Base-by-base conservation (phyloP, 2,113 vertebrate genomes). In the Cephalopterus ornatus region DNA sequence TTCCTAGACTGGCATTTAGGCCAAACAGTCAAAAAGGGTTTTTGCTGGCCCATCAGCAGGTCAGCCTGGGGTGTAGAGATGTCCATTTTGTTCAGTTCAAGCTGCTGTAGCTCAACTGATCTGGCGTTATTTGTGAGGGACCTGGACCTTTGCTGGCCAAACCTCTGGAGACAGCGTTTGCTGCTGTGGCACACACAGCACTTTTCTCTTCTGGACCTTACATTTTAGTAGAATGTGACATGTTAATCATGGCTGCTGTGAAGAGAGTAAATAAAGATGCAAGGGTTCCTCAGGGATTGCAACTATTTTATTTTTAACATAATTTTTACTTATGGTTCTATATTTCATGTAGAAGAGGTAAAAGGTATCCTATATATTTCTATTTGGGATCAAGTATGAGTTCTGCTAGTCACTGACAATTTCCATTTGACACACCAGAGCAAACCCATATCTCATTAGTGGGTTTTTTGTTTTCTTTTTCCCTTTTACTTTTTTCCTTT, bases 31-130 rank as follows among this genome's bases (percentile, higher is more conserved):
- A 35, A 24, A 73, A 50, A 76, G 14, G 41, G 27, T 10, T 0
- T 91, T 39, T 89, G 9, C 30, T 91, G 72, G 7, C 26, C 47
- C 47, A 49, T 28, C 32, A 63, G 16, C 37, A 53, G 75, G 14
- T 49, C 39, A 62, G 24, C 1, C 53, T 50, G 30, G 28, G 5
- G 16, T 10, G 32, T 1, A 67, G 56, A 32, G 32, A 26, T 13
- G 12, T 21, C 46, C 27, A 10, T 11, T 55, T 30, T 14, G 33
- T 11, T 63, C 47, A 50, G 9, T 35, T 78, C 2, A 5, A 49
- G 41, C 42, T 75, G 52, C 61, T 35, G 15, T 0, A 55, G 61
- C 5, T 30, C 32, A 28, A 0, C 20, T 1, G 7, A 16, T 41
- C 50, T 37, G 21, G 8, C 1, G 0, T 0, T 71, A 22, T 27